A percentile compares a stretch with the other conserved stretches of the same genome.
These are phyloP conservation scores for Trachops cirrhosus DNA, from an alignment of 2,797 vertebrate species.

Conservation along the genomic window DNA sequence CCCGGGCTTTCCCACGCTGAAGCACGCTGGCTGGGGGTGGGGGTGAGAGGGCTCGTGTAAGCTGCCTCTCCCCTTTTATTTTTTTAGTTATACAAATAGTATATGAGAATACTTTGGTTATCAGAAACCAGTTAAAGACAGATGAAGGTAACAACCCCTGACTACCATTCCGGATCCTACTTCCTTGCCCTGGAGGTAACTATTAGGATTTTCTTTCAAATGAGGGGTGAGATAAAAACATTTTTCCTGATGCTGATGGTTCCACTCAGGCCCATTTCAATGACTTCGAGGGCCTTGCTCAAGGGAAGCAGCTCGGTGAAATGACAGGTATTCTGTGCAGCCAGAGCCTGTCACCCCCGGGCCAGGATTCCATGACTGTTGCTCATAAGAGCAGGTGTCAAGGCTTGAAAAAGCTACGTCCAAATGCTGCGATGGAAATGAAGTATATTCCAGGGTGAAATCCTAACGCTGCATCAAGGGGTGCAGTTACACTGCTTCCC, in stretches of 20 bases:
- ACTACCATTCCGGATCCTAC: not conserved
- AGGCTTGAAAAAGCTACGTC: not conserved
- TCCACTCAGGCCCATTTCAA: not conserved
- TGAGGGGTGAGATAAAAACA: not conserved
- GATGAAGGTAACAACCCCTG: not conserved
- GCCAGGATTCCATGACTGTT: not conserved
- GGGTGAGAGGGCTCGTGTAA: not conserved
- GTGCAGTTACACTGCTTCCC: not conserved
- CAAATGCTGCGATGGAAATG: not conserved
- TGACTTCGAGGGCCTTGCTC: not conserved
- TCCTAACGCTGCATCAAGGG: not conserved
- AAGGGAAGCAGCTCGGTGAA: not conserved
- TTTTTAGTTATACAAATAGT: not conserved
- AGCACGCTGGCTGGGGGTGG: not conserved
- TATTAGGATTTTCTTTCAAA: not conserved
- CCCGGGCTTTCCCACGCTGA: not conserved
- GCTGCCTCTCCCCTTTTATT: not conserved
- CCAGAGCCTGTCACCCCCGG: not conserved
- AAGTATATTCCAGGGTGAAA: not conserved
- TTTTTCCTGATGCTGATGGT: not conserved
- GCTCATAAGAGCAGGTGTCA: not conserved
- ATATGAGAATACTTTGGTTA: not conserved
- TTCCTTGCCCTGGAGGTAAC: not conserved
- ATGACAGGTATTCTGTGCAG: not conserved
- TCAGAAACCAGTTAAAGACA: not conserved